Base-by-base conservation (phyloP, 2,888 invertebrate genomes). In the Lasioglossum marginatum region DNA sequence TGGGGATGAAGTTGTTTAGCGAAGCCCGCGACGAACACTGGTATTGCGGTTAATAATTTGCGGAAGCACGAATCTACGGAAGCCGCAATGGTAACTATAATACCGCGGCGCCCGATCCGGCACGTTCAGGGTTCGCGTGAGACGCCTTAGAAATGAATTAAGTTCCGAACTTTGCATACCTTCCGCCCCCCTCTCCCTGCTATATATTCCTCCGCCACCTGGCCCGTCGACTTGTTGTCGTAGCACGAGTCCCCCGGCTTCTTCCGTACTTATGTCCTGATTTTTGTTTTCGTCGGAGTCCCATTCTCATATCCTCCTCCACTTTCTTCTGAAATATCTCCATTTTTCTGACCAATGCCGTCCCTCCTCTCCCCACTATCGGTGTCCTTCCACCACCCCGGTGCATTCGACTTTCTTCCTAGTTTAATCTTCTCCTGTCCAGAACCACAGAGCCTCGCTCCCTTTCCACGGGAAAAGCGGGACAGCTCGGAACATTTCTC, bases 101-200 rank as follows among this genome's bases (percentile, higher is more conserved):
- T 89, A 87, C 88, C 88, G 79, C 85, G 80, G 76, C 89, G 87
- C 86, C 87, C 89, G 92, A 92, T 92, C 92, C 82, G 85, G 92
- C 93, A 92, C 92, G 93, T 92, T 91, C 91, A 71, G 71, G 81
- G 89, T 85, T 92, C 90, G 92, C 93, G 93, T 92, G 94, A 92
- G 90, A 86, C 90, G 92, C 92, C 91, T 92, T 89, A 92, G 92
- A 93, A 94, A 94, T 93, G 92, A 94, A 93, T 93, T 92, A 93
- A 94, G 92, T 94, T 94, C 89, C 81, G 88, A 94, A 94, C 92
- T 93, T 92, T 93, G 91, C 92, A 93, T 92, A 92, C 86, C 91
- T 91, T 89, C 88, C 88, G 87, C 86, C 83, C 80, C 79, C 45
- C 60, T 27, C 60, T 27, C 31, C 66, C 87, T 77, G 19, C 76